These are phyloP conservation scores for Damaliscus lunatus DNA, from an alignment of 2,113 vertebrate species.

Conservation along the genomic window DNA sequence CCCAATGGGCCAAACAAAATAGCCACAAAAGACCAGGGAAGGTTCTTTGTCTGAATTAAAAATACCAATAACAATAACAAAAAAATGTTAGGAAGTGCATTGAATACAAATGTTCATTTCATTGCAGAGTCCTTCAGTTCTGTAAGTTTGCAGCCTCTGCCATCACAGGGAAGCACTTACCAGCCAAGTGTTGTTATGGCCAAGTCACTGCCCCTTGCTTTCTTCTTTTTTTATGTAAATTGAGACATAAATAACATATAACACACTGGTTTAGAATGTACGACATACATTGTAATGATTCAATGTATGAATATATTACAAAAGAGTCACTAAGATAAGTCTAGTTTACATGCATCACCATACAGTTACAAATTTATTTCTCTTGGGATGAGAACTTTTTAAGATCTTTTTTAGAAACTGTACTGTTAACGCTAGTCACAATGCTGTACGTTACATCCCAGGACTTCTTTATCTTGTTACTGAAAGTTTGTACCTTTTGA, in stretches of 20 bases:
- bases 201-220: not conserved
- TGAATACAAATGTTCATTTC: not conserved
- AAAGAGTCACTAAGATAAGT: not conserved
- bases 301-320: not conserved
- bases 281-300: not conserved
- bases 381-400: not conserved
- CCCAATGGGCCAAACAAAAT: slow-evolving; percentile 15
- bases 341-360: not conserved
- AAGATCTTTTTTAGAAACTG: not conserved
- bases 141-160: not conserved
- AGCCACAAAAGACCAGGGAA: not conserved
- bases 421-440: not conserved
- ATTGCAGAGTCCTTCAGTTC: not conserved
- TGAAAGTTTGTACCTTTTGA: not conserved
- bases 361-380: not conserved
- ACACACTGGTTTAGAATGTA: not conserved
- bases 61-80: slow-evolving; percentile 22
- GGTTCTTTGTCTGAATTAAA: slow-evolving; percentile 65
- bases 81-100: not conserved
- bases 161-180: not conserved
- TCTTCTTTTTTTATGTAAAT: not conserved
- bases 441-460: not conserved
- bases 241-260: not conserved
- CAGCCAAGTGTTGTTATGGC: not conserved
- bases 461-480: not conserved